Evolutionary conservation across 2,888 invertebrate species (phyloP).

Genomic region (Apotomis turbidana): DNA sequence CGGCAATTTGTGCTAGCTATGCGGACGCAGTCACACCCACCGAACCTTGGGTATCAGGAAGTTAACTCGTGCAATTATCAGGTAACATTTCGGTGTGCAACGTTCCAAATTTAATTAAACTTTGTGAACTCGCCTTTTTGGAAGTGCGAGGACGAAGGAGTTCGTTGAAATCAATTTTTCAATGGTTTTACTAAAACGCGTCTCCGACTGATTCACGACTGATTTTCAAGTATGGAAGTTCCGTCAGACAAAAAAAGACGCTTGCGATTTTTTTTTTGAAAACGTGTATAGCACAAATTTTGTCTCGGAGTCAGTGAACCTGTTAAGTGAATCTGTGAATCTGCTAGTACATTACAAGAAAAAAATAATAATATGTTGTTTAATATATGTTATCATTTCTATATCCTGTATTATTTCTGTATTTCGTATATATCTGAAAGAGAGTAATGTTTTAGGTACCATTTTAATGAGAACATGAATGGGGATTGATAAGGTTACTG

Average conservation of each 20-base stretch:
- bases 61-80: conserved; percentile 49
- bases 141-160: not conserved
- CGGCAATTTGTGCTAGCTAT: conserved; percentile 65
- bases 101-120: conserved; percentile 18
- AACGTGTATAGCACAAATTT: too few relatives aligned
- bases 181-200: not conserved
- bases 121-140: not conserved
- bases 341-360: too few relatives aligned
- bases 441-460: not conserved
- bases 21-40: conserved; percentile 76
- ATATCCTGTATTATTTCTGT: too few relatives aligned
- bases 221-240: too few relatives aligned
- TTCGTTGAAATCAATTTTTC: not conserved
- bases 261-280: too few relatives aligned
- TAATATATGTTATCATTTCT: too few relatives aligned
- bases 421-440: not conserved
- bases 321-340: too few relatives aligned
- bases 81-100: conserved; percentile 26
- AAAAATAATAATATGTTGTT: too few relatives aligned
- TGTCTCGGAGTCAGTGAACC: too few relatives aligned
- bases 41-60: conserved; percentile 69
- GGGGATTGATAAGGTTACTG: not conserved
- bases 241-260: too few relatives aligned
- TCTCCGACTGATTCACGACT: not conserved
- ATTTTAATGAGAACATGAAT: not conserved